phyloP scores from a whole-genome alignment of 2,888 invertebrate species.

The Antheraea yamamai region DNA sequence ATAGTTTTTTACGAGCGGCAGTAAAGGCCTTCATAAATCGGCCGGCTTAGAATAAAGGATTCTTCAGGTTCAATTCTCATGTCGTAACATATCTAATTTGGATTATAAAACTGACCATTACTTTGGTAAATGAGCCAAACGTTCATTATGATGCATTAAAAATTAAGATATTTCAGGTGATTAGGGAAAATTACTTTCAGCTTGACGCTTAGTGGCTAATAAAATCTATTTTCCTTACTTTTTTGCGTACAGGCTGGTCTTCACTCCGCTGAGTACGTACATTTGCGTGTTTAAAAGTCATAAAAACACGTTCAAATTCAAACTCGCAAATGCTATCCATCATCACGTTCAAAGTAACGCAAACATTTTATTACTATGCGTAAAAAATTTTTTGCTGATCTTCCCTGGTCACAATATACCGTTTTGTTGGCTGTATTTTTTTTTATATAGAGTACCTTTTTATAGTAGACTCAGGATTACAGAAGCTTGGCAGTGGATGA shows the following conservation, averaged over 20 bases:
- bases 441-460: too few relatives aligned
- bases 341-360: not conserved
- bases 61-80: not conserved
- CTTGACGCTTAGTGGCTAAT: slow-evolving; percentile 4
- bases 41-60: slow-evolving; percentile 6
- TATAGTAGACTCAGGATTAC: too few relatives aligned
- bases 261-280: not conserved
- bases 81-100: slow-evolving; percentile 9
- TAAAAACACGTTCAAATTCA: not conserved
- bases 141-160: slow-evolving; percentile 2
- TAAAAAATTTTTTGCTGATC: slow-evolving; percentile 1
- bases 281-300: not conserved
- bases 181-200: slow-evolving; percentile 3
- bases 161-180: slow-evolving; percentile 7
- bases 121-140: not conserved
- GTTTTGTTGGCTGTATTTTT: not conserved
- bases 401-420: not conserved
- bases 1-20: slow-evolving; percentile 1
- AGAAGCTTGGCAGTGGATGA: too few relatives aligned
- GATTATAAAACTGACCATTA: slow-evolving; percentile 9
- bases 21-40: slow-evolving; percentile 12
- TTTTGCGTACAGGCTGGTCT: not conserved
- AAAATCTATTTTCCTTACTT: slow-evolving; percentile 6
- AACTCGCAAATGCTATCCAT: not conserved
- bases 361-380: not conserved